phyloP scores from a whole-genome alignment of 2,888 invertebrate genomes.

The Portevinia maculata region DNA sequence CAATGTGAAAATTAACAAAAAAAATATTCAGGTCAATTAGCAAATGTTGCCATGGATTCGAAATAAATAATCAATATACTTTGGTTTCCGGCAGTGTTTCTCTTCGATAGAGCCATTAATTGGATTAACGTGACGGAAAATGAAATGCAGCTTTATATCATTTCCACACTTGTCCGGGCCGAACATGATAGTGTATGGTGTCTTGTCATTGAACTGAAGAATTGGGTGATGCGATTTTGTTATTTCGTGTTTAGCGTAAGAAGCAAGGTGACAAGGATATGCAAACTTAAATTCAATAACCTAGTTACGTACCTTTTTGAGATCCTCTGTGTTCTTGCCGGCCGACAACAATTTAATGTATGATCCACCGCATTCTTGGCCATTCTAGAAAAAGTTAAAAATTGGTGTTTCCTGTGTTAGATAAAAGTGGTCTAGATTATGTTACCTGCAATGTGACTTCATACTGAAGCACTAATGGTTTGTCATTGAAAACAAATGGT shows the following conservation, averaged over 20 bases:
- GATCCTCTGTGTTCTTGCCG: conserved; percentile 87
- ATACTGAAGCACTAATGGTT: conserved; percentile 95
- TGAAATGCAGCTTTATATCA: conserved; percentile 95
- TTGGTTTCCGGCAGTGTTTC: conserved; percentile 97
- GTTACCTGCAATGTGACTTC: conserved; percentile 91
- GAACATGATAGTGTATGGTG: conserved; percentile 99
- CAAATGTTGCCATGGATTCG: conserved; percentile 35
- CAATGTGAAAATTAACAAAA: conserved; percentile 48
- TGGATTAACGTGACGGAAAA: conserved; percentile 98
- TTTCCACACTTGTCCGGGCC: conserved; percentile 99
- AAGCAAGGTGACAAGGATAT: too few relatives aligned
- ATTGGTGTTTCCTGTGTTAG: too few relatives aligned
- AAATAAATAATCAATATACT: conserved; percentile 81
- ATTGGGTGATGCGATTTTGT: conserved; percentile 43
- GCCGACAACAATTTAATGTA: conserved; percentile 96
- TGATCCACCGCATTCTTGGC: conserved; percentile 99
- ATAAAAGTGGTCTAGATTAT: neutral
- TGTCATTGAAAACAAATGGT: conserved; percentile 92
- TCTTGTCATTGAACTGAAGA: conserved; percentile 94
- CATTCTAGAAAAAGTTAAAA: conserved; percentile 87
- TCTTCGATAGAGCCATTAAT: conserved; percentile 94
- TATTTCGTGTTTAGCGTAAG: neutral
- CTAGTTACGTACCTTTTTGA: conserved; percentile 84
- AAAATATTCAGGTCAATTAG: conserved; percentile 67
- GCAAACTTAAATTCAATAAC: neutral